Conservation (phyloP, 2,888 invertebrate genomes). For the Slavum lentiscoides region DNA sequence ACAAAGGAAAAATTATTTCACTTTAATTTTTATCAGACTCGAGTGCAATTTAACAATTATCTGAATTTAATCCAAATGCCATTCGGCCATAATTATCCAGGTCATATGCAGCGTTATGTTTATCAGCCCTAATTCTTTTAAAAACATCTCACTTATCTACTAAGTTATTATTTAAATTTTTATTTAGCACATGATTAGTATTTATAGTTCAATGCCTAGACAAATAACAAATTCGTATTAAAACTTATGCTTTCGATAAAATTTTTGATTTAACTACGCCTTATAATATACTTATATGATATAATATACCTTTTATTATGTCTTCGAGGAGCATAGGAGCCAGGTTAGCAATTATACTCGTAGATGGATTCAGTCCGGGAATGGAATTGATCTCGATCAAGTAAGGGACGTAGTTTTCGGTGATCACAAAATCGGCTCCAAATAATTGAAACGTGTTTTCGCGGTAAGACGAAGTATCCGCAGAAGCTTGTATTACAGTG, state of each 20-base stretch:
- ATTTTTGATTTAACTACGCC: too few species aligned
- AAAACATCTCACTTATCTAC: too few species aligned
- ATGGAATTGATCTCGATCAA: conserved; percentile 90
- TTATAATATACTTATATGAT: not conserved
- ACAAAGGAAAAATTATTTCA: too few species aligned
- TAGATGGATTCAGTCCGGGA: conserved; percentile 80
- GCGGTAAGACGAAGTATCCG: conserved; percentile 71
- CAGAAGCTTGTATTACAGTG: conserved; percentile 77
- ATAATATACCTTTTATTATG: conserved; percentile 76
- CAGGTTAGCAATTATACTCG: conserved; percentile 79
- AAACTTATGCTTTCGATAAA: not conserved
- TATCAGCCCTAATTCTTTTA: too few species aligned
- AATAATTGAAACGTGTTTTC: conserved; percentile 85
- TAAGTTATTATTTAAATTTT: too few species aligned
- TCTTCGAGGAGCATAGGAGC: conserved; percentile 82
- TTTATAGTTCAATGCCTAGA: not conserved
- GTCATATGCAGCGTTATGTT: too few species aligned
- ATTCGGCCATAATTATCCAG: too few species aligned
- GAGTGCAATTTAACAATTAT: too few species aligned
- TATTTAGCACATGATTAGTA: too few species aligned
- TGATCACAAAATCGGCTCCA: conserved; percentile 90
- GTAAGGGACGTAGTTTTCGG: conserved; percentile 83
- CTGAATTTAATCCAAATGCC: too few species aligned
- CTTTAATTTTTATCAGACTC: too few species aligned
- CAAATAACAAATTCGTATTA: not conserved